phyloP scores from a whole-genome alignment of 2,113 vertebrate genomes.

The Muscicapa adusta region DNA sequence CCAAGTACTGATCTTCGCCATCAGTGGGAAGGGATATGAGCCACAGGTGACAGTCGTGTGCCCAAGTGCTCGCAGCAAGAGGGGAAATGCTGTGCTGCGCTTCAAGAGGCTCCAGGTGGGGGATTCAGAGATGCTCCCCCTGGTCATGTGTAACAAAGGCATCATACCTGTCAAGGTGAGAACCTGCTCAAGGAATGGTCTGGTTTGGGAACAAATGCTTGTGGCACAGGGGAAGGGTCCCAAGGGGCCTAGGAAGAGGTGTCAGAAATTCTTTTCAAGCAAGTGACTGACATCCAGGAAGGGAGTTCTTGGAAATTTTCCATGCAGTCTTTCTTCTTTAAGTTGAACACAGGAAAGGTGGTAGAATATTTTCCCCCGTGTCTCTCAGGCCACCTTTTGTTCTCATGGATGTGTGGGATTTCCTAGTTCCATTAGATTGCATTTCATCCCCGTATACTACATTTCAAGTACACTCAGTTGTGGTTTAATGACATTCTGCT shows the following conservation, averaged over 20 bases:
- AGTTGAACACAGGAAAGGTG: background rate
- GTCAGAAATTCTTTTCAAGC: background rate
- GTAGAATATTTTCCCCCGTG: background rate
- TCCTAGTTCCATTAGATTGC: background rate
- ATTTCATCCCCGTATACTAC: background rate
- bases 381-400: background rate
- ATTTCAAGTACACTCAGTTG: background rate
- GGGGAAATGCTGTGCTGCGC: conserved; percentile 76
- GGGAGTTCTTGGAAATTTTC: background rate
- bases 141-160: conserved; percentile 81
- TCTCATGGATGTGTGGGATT: background rate
- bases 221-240: too few species aligned
- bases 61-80: conserved; percentile 68
- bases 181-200: background rate
- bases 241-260: background rate
- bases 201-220: background rate
- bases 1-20: conserved; percentile 74
- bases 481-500: background rate
- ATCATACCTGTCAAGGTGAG: conserved; percentile 78
- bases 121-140: conserved; percentile 62
- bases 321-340: background rate
- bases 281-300: background rate
- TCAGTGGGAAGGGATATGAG: conserved; percentile 82
- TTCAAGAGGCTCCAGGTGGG: conserved; percentile 79
- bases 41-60: conserved; percentile 76